phyloP scores from a whole-genome alignment of 2,888 invertebrate genomes.

The Papilio gigon region DNA sequence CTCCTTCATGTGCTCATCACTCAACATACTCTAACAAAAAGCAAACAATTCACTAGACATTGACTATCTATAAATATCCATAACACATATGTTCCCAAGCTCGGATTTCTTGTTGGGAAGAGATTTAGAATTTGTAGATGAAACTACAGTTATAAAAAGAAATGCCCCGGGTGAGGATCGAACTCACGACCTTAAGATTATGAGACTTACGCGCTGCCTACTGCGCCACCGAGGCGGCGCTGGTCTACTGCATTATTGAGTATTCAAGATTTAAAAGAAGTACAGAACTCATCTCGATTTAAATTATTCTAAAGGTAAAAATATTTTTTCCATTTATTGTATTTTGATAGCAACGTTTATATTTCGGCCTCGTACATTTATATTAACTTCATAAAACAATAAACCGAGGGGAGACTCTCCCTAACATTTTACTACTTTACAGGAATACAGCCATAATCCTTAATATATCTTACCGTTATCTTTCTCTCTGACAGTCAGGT shows the following conservation, averaged over 20 bases:
- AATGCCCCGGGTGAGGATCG: constrained; percentile 92
- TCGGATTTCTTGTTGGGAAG: no score
- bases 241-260: background rate
- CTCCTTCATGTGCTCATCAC: no score
- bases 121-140: no score
- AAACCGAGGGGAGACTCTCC: constrained; percentile 13
- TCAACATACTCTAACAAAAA: no score
- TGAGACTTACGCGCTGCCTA: constrained; percentile 93
- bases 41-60: no score
- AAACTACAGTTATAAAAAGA: background rate
- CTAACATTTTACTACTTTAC: constrained; percentile 35
- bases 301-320: background rate
- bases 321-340: background rate
- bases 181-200: constrained; percentile 95
- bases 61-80: no score
- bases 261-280: background rate
- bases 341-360: background rate
- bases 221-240: constrained; percentile 61
- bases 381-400: constrained; percentile 28
- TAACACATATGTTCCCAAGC: no score
- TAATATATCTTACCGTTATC: constrained; percentile 25
- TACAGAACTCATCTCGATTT: background rate
- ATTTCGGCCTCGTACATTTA: background rate
- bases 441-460: constrained; percentile 30
- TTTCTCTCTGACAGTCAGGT: constrained; percentile 17